Percentiles rank a stretch among this genome's conserved stretches.
These are phyloP conservation scores for Lemur catta DNA, from an alignment of 2,797 vertebrate species.

Conservation along the genomic window DNA sequence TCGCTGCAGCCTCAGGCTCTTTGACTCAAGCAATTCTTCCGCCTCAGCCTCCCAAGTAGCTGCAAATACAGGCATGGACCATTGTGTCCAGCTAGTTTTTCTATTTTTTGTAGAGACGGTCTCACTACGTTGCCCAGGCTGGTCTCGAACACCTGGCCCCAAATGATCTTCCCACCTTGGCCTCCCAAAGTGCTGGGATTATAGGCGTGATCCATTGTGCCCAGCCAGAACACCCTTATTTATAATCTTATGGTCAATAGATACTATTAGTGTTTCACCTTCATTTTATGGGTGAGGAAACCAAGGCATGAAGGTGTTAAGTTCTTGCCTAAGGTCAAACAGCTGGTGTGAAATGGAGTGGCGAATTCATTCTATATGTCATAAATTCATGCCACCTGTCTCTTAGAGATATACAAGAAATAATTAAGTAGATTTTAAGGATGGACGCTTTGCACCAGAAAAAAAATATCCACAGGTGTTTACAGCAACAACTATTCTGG, in stretches of 20 bases:
- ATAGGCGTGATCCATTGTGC: not conserved
- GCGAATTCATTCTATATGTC: not conserved
- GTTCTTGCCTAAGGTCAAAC: not conserved
- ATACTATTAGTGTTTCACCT: not conserved
- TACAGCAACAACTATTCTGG: not conserved
- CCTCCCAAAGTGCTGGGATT: not conserved
- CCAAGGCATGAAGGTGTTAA: not conserved
- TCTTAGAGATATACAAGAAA: not conserved
- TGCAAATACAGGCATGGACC: not conserved
- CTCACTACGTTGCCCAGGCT: not conserved
- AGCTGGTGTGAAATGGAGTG: not conserved
- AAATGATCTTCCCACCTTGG: not conserved
- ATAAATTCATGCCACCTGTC: not conserved
- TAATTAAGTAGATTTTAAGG: constrained; percentile 13
- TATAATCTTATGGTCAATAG: not conserved
- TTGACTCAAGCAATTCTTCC: not conserved
- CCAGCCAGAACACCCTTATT: not conserved
- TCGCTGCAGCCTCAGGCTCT: not conserved
- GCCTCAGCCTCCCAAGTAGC: not conserved
- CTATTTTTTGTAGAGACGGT: not conserved
- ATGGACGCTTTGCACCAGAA: not conserved
- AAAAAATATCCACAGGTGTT: not conserved
- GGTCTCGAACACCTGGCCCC: not conserved
- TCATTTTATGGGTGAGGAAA: not conserved
- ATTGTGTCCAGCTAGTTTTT: not conserved